Base-by-base conservation (phyloP, 2,113 vertebrate species). In the Butorides virescens region DNA sequence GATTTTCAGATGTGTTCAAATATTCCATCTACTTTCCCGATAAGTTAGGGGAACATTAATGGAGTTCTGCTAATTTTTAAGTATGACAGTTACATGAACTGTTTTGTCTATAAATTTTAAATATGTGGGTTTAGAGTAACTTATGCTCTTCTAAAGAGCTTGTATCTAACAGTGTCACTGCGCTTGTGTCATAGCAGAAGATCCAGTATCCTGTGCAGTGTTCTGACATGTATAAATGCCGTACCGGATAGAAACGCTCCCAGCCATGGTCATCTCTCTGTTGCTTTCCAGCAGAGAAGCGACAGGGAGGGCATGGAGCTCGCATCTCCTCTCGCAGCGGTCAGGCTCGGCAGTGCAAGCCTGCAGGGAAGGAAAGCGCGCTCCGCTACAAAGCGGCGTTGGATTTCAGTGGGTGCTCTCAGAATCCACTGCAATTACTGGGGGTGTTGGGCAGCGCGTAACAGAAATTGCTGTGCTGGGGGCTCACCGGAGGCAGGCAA, bases 61-160 rank as follows among this genome's bases (percentile, higher is more conserved):
- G 79, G 93, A 89, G 76, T 90, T 94, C 53, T 94, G 92, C 88
- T 96, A 93, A 95, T 97, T 96, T 94, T 90, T 36, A 74, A 94
- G 86, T 92, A 55, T 62, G 95, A 49, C 88, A 84, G 47, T 91
- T 93, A n/a, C 86, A 74, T 29, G 55, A 93, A 67, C 75, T 84
- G 92, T 77, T 95, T 92, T 92, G 68, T 56, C 95, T 46, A 75
- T 96, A 95, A 95, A 96, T 96, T 94, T 89, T 52, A 62, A 44
- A 21, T 23, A 11, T 42, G 34, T 86, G 61, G n/a, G 25, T 52
- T 93, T 76, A 44, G 76, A 68, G 72, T 84, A n/a, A 94, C 1
- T 92, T 27, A 83, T 2, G 25, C 10, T 61, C 46, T n/a, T 44
- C 21, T 76, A 59, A 62, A 52, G 90, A 78, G 73, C 56, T 91